Percentiles rank a stretch among this genome's conserved stretches.
phyloP scores from a whole-genome alignment of 1,140 invertebrate genomes.

The Ridgeia piscesae region DNA sequence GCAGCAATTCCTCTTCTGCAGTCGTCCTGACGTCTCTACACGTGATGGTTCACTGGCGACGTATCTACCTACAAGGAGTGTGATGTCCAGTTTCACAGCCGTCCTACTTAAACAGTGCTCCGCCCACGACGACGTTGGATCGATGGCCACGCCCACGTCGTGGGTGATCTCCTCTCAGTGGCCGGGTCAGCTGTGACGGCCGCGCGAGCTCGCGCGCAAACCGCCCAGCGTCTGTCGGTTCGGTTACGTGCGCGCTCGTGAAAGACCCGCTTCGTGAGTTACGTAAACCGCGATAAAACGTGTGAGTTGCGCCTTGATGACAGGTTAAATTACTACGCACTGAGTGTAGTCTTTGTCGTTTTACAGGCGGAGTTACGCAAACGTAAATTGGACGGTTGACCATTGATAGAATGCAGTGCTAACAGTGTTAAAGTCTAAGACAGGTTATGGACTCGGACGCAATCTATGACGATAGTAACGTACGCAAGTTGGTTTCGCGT shows the following conservation, averaged over 20 bases:
- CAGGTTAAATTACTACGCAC: not conserved
- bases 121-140: not conserved
- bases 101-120: not conserved
- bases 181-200: not conserved
- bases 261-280: not conserved
- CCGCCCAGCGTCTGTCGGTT: not conserved
- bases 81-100: not conserved
- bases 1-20: not conserved
- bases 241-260: not conserved
- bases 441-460: not conserved
- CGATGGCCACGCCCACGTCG: slow-evolving; percentile 1
- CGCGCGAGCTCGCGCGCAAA: too few species aligned
- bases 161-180: not conserved
- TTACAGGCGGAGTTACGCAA: not conserved
- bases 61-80: not conserved
- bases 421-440: not conserved
- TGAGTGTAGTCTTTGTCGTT: not conserved
- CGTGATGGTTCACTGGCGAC: not conserved
- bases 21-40: not conserved
- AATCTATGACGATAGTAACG: too few species aligned
- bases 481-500: too few species aligned
- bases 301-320: not conserved
- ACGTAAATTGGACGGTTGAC: not conserved
- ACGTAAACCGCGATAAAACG: not conserved
- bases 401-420: not conserved